phyloP scores from a whole-genome alignment of 2,888 invertebrate genomes.

The Acronicta psi region DNA sequence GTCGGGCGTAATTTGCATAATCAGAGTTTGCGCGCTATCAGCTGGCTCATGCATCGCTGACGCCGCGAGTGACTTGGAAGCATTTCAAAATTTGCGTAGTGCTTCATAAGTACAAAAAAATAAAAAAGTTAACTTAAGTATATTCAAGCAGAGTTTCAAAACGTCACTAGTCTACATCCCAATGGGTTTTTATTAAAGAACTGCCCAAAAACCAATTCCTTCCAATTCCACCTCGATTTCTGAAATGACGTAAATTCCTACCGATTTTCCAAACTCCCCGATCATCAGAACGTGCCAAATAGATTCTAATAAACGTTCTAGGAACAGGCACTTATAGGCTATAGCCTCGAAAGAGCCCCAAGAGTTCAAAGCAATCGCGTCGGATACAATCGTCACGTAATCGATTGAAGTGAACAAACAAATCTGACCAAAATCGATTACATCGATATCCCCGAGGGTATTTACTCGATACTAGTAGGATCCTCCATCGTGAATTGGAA shows the following conservation, averaged over 20 bases:
- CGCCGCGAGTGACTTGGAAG: conserved; percentile 39
- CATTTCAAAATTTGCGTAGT: conserved; percentile 30
- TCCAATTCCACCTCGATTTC: background rate
- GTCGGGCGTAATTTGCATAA: conserved; percentile 42
- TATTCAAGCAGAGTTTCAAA: too few species aligned
- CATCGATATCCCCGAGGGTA: conserved; percentile 58
- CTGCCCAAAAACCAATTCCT: background rate
- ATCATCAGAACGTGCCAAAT: conserved; percentile 22
- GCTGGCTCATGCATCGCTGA: conserved; percentile 35
- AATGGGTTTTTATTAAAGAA: too few species aligned
- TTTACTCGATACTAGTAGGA: conserved; percentile 49
- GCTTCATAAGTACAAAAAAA: conserved; percentile 6
- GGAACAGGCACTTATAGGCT: conserved; percentile 29
- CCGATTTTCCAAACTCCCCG: conserved; percentile 6
- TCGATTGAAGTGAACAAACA: conserved; percentile 74
- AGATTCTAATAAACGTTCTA: conserved; percentile 30
- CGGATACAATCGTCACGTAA: conserved; percentile 65
- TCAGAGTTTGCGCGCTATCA: conserved; percentile 45
- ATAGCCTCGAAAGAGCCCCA: conserved; percentile 31
- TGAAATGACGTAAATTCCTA: background rate
- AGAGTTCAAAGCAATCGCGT: conserved; percentile 44
- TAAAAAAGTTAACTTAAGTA: too few species aligned
- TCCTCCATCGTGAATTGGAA: conserved; percentile 47
- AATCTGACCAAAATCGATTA: conserved; percentile 70
- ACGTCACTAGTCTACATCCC: too few species aligned